Evolutionary conservation across 30 jellyfish, hydroid and myxozoan species (phyloP).

Genomic region (Chironex yamaguchii): DNA sequence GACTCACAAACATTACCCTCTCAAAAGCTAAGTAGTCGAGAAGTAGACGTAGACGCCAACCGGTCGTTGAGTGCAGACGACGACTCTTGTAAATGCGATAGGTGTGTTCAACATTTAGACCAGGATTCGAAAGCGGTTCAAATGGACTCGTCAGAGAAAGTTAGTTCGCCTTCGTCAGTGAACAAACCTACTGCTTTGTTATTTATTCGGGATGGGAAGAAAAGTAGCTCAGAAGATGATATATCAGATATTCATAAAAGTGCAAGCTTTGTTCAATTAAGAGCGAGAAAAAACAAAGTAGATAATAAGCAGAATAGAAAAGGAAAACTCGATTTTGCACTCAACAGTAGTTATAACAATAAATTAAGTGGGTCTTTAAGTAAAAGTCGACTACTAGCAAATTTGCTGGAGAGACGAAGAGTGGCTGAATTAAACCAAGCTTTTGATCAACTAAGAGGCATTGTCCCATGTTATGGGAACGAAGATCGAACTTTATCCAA

Average conservation of each 20-base stretch:
- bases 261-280: not conserved
- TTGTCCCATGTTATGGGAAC: slow-evolving; percentile 89
- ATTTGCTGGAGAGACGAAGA: slow-evolving; percentile 90
- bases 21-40: too few species aligned
- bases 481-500: slow-evolving; percentile 90
- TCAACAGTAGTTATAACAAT: too few species aligned
- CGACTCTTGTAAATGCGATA: too few species aligned
- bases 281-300: not conserved
- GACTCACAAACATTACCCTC: not conserved
- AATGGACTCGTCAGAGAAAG: too few species aligned
- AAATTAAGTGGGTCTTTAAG: not conserved
- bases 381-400: slow-evolving; percentile 89
- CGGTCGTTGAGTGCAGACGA: too few species aligned
- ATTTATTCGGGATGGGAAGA: not conserved
- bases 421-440: slow-evolving; percentile 97
- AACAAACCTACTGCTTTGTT: not conserved
- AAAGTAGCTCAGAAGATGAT: not conserved
- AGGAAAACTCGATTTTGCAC: not conserved
- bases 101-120: too few species aligned
- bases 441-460: slow-evolving; percentile 78
- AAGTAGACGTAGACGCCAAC: too few species aligned
- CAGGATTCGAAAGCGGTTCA: too few species aligned
- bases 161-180: too few species aligned
- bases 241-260: not conserved
- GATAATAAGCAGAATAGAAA: not conserved